Evolutionary conservation across 2,797 vertebrate genomes (phyloP), one percentile per base, ranked within the genome.

Genomic region (Epinephelus coioides): DNA sequence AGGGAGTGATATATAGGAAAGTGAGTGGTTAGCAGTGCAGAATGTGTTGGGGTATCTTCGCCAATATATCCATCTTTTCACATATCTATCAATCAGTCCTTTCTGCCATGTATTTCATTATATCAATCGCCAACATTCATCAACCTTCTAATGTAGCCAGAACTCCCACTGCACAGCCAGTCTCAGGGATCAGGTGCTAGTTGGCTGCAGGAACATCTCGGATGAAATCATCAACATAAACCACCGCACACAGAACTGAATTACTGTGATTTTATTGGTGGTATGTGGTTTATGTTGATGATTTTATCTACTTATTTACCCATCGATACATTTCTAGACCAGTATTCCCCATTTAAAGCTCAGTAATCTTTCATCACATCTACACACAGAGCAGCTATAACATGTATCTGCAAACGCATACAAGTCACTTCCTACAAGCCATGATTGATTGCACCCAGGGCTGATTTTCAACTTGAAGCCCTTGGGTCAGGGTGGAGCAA

Each of bases 401-500:
- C 53, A 64, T 25, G 43, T 25, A 60, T 67, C 51, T 63, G n/a
- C 47, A 9, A 51, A 81, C 65, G 59, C 23, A 17, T 30, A 11
- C 9, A 18, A 64, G 68, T 62, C 43, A 46, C 46, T 83, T 82
- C 50, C 40, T 56, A 46, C 10, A 44, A 60, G 14, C 17, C 23
- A 30, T 89, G 86, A 92, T 72, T 91, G 76, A 94, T 86, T 69
- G 73, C 46, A 79, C 57, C 55, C 14, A 1, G 8, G 67, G 9
- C 21, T 61, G 69, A 81, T 85, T 84, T 88, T 82, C 79, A 87
- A 70, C 89, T 86, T 91, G 79, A 84, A 86, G 64, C 66, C 62
- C 69, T 23, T 27, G 5, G 76, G 79, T 91, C 75, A 85, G 66
- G 69, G 69, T 69, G 78, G 73, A 70, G 63, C 30, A 40, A 46